A percentile compares a stretch with the other conserved stretches of the same genome.
phyloP scores from a whole-genome alignment of 2,888 invertebrate species.

The Amiota minor region DNA sequence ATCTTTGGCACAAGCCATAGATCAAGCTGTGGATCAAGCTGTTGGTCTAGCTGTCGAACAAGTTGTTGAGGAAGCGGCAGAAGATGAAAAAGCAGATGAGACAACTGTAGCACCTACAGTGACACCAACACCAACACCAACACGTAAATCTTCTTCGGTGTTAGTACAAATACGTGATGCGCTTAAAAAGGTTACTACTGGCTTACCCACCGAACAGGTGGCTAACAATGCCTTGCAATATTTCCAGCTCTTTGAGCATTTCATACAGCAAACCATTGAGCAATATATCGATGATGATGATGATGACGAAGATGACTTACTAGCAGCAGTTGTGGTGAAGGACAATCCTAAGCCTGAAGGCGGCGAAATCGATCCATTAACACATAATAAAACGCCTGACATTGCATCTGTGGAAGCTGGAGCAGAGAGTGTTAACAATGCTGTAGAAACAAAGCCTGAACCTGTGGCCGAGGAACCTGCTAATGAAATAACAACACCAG shows the following conservation, averaged over 20 bases:
- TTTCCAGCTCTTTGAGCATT: conserved; percentile 70
- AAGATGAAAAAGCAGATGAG: conserved; percentile 1
- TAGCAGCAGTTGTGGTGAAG: conserved; percentile 32
- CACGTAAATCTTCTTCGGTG: conserved; percentile 57
- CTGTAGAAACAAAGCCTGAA: neutral
- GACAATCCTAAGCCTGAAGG: conserved; percentile 28
- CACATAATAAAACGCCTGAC: conserved; percentile 34
- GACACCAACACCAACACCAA: conserved; percentile 36
- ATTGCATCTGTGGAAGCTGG: conserved; percentile 32
- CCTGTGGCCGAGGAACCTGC: neutral
- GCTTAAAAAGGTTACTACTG: conserved; percentile 69
- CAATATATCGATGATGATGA: conserved; percentile 68
- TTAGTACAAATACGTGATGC: conserved; percentile 67
- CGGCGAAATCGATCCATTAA: conserved; percentile 36
- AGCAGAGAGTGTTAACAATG: conserved; percentile 11
- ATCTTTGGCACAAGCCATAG: neutral
- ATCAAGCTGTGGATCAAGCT: neutral
- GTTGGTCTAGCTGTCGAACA: neutral
- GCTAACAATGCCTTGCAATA: conserved; percentile 70
- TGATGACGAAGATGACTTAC: conserved; percentile 58
- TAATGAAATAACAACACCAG: neutral
- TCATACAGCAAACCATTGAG: conserved; percentile 69
- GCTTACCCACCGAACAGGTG: conserved; percentile 67
- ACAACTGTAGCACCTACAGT: conserved; percentile 17
- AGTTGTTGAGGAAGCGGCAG: conserved; percentile 7